Evolutionary conservation across 1,140 invertebrate genomes (phyloP), one percentile per base, ranked within the genome.

Genomic region (Drusus annulatus): DNA sequence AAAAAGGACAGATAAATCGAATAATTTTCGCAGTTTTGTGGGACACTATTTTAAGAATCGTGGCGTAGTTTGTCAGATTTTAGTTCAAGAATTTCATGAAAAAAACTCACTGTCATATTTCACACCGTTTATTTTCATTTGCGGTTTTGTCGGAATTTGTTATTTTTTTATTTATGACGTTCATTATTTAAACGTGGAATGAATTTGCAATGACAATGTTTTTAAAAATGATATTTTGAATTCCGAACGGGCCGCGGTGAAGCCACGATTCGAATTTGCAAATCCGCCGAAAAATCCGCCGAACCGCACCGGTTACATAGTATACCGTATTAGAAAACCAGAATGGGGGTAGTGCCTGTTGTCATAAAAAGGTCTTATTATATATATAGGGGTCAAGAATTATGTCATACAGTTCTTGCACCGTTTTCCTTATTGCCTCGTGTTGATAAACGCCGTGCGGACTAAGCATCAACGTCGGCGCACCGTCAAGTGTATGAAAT

Each of bases 241-340:
- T 60, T 60, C 56, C 56, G 56, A 17, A 60, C 56, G 56, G 56
- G 36, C 36, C 15, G 56, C 56, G 15, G 19, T 23, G 56, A 60
- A 21, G 23, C 17, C 56, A 60, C 56, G 56, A 60, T 60, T 60
- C 56, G 56, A 60, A 60, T 60, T 60, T 60, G 56, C 17, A 60
- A 60, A 60, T 60, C 56, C 23, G 56, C n/a, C 56, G 56, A 23
- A 19, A 19, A 60, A 60, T 60, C 56, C 19, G 15, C 56, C 23
- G 56, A 60, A 60, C 17, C 23, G 56, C 36, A 45, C 56, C 56
- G 56, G 23, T 60, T 60, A 60, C 56, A 23, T 60, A 60, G 56
- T 60, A 60, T 21, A 10, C 56, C 17, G 23, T 60, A 10, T 19
- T 45, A 60, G 23, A 60, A 21, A 23, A 21, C 56, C 13, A 60